These are phyloP conservation scores for Sula dactylatra DNA, from an alignment of 2,113 vertebrate genomes.

Conservation along the genomic window DNA sequence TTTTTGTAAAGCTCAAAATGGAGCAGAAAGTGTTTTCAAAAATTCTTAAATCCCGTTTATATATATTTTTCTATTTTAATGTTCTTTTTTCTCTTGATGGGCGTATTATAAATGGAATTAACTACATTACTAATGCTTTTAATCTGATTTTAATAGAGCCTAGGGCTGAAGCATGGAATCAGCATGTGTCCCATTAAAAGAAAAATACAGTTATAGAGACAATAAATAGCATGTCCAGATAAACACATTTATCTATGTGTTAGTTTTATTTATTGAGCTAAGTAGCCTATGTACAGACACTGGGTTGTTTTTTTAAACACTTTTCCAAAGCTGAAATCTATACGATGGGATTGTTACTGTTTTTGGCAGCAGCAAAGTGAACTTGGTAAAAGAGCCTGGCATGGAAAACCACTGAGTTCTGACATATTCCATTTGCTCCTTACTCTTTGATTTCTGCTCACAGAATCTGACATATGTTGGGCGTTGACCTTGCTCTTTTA, in stretches of 20 bases:
- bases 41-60: conserved; percentile 10
- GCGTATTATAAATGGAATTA: conserved; percentile 66
- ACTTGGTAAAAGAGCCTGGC: conserved; percentile 37
- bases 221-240: conserved; percentile 57
- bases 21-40: neutral
- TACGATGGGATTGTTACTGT: conserved; percentile 16
- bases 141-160: conserved; percentile 71
- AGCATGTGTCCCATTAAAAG: conserved; percentile 57
- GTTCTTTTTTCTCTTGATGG: conserved; percentile 36
- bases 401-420: conserved; percentile 19
- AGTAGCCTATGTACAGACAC: neutral
- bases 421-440: conserved; percentile 46
- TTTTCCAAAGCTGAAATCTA: conserved; percentile 19
- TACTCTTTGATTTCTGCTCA: conserved; percentile 36
- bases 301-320: neutral
- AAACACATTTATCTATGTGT: conserved; percentile 42
- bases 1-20: neutral
- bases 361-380: conserved; percentile 23
- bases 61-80: conserved; percentile 39
- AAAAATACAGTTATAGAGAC: conserved; percentile 50
- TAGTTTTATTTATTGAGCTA: conserved; percentile 48
- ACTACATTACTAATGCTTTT: conserved; percentile 67
- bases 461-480: conserved; percentile 50
- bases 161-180: conserved; percentile 42
- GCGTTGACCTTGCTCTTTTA: conserved; percentile 46